These are phyloP conservation scores for Silurus glanis DNA, from an alignment of 2,113 vertebrate genomes.

Conservation along the genomic window DNA sequence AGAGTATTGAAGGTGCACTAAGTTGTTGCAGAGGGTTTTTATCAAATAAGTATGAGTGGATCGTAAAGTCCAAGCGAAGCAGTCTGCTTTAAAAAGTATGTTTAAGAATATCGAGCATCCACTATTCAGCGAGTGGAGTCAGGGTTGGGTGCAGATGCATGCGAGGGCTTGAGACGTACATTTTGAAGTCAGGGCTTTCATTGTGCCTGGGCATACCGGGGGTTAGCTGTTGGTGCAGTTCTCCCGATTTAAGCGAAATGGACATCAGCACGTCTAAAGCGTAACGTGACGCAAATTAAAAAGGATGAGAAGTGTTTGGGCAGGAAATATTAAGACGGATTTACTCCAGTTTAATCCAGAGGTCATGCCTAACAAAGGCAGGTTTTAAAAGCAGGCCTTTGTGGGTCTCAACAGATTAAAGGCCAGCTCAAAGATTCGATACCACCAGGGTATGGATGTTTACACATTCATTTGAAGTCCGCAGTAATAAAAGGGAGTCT, in stretches of 20 bases:
- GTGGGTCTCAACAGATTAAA: constrained; percentile 52
- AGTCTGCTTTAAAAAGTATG: constrained; percentile 18
- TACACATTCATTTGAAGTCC: constrained; percentile 29
- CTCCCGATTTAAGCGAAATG: constrained; percentile 69
- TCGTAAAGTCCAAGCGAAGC: constrained; percentile 19
- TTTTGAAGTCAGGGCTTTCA: constrained; percentile 76
- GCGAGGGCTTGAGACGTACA: constrained; percentile 68
- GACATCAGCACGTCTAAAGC: constrained; percentile 73
- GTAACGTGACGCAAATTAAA: constrained; percentile 38
- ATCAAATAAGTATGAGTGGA: constrained; percentile 22
- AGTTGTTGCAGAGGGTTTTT: background rate
- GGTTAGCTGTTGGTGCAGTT: constrained; percentile 74
- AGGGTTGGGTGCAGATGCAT: background rate
- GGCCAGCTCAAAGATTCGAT: constrained; percentile 61
- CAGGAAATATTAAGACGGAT: constrained; percentile 42
- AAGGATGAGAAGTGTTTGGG: constrained; percentile 21
- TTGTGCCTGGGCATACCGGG: constrained; percentile 72
- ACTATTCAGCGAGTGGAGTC: constrained; percentile 3
- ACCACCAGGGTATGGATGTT: constrained; percentile 55
- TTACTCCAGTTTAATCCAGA: constrained; percentile 48
- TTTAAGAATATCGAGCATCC: constrained; percentile 8
- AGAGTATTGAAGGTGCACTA: constrained; percentile 12
- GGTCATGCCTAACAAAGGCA: constrained; percentile 65
- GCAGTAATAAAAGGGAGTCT: constrained; percentile 28
- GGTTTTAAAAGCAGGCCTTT: constrained; percentile 40